Evolutionary conservation across 1,140 invertebrate species (phyloP).

Genomic region (silkworm (Bombyx mori)): ASM3026992v2 NC_085115.1:9059501-9060000

Average conservation of each 20-base stretch:
- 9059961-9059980: no score
- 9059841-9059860: conserved; percentile 49
- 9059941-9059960: no score
- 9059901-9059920: background rate
- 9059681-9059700: no score
- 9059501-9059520: background rate
- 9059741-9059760: conserved; percentile 41
- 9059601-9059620: background rate
- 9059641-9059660: no score
- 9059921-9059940: background rate
- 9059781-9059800: conserved; percentile 54
- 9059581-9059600: background rate
- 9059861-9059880: conserved; percentile 54
- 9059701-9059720: no score
- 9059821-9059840: conserved; percentile 59
- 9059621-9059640: no score
- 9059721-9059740: no score
- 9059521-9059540: no score
- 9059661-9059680: no score
- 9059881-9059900: conserved; percentile 48
- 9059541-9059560: no score
- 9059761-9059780: conserved; percentile 35
- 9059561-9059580: no score
- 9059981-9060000: background rate
- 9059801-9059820: conserved; percentile 61